Evolutionary conservation across 2,888 invertebrate species (phyloP), one percentile per base, ranked within the genome.

Genomic region (Gastrophysa polygoni): DNA sequence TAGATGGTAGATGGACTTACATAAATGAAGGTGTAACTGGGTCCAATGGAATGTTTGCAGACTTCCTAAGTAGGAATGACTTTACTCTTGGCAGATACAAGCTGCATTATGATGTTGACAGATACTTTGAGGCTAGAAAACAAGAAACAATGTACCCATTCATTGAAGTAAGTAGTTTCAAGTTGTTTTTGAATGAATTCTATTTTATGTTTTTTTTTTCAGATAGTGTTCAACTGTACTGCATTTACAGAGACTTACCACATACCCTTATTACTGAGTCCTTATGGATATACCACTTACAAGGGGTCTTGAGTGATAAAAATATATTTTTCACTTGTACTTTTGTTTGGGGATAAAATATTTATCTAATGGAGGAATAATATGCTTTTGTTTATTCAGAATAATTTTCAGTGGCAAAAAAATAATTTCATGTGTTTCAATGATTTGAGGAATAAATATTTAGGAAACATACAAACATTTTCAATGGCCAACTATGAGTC

Each of bases 211-310:
- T 32, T 20, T 54, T 68, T 63, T 68, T 83, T 83, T 59, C 83
- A 90, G 88, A 88, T 93, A 66, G 86, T 88, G 2, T 90, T 93
- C 78, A 88, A 89, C 66, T 86, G 87, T 48, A 85, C 85, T 24
- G 83, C 84, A 59, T 85, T 86, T 3, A 83, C 81, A 2, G 84
- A 88, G 58, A 88, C 90, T 73, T 91, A 91, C 79, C 91, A 93
- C 80, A 88, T 93, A 61, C 92, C 92, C 0, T 79, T 93, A 49
- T 82, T 93, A 18, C 80, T 93, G 18, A 91, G 87, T 71, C 91
- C 92, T 0, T 92, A 85, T 79, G 90, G 92, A 16, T 93, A 91
- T 74, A 87, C 91, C 0, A 92, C 92, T 0, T 92, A 92, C 77
- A 85, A 90, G 71, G 92, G 91, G 58, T 84, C 86, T 70, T 89